These are phyloP conservation scores for Omphaloscelis lunosa DNA, from an alignment of 2,888 invertebrate species.

Conservation along the genomic window DNA sequence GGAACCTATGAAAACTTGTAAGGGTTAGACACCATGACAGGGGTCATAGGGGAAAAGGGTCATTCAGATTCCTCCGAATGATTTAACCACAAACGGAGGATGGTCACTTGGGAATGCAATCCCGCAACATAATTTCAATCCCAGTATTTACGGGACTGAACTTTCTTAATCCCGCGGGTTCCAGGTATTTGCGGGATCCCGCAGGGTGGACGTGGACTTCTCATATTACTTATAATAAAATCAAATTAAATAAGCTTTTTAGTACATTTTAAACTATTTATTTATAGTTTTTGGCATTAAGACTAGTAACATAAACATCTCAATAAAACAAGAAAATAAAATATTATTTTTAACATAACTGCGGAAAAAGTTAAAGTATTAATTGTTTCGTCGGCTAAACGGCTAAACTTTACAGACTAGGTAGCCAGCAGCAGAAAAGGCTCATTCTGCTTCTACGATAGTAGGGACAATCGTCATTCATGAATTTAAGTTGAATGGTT, in stretches of 20 bases:
- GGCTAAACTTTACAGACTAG: neutral
- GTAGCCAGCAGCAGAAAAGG: neutral
- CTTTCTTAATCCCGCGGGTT: neutral
- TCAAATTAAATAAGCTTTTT: neutral
- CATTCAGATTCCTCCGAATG: constrained; percentile 16
- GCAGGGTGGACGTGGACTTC: neutral
- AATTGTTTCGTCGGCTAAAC: neutral
- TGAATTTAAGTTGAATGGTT: neutral
- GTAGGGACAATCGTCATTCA: neutral
- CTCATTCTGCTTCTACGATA: neutral
- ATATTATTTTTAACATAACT: neutral
- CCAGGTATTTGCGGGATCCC: neutral
- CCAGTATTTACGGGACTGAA: neutral
- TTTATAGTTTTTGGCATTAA: too few species aligned
- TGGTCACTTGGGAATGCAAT: constrained; percentile 1
- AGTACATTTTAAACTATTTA: too few species aligned
- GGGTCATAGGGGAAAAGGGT: constrained; percentile 26
- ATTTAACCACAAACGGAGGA: constrained; percentile 20
- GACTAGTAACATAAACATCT: too few species aligned
- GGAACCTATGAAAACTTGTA: constrained; percentile 2
- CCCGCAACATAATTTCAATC: neutral
- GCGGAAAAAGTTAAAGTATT: neutral
- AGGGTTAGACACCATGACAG: constrained; percentile 27
- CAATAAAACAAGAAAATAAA: too few species aligned
- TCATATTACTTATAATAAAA: neutral